Evolutionary conservation across 1,140 invertebrate genomes (phyloP).

Genomic region (Papilio polytes): DNA sequence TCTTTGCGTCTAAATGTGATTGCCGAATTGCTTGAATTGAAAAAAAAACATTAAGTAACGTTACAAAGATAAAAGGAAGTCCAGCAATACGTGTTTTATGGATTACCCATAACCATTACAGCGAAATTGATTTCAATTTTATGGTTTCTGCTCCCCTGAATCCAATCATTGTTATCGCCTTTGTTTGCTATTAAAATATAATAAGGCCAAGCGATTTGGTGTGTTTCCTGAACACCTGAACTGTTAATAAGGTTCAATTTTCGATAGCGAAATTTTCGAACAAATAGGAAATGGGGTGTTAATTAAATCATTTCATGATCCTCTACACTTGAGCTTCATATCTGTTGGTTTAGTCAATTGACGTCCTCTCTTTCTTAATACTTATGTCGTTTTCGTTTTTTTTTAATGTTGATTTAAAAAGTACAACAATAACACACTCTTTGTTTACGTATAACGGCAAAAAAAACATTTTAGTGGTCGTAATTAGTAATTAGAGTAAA

Average conservation of each 20-base stretch:
- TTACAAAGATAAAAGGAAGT: constrained; percentile 71
- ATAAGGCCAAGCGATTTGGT: constrained; percentile 70
- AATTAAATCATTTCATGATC: constrained; percentile 30
- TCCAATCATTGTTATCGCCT: constrained; percentile 82
- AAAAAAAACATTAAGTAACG: constrained; percentile 50
- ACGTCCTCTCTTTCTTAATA: not conserved
- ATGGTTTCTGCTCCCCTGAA: constrained; percentile 80
- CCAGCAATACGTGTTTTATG: constrained; percentile 76
- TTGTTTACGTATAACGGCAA: not conserved
- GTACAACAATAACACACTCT: not conserved
- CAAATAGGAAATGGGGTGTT: constrained; percentile 15
- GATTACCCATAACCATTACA: constrained; percentile 78
- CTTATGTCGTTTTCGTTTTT: not conserved
- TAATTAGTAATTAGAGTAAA: too few relatives aligned
- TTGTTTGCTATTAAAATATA: constrained; percentile 78
- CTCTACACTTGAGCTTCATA: constrained; percentile 16
- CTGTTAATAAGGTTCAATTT: constrained; percentile 34
- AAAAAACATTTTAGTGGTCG: too few relatives aligned
- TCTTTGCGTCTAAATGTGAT: not conserved
- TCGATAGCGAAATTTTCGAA: not conserved
- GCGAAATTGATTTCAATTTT: constrained; percentile 83
- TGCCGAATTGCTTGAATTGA: constrained; percentile 19
- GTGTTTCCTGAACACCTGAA: constrained; percentile 54
- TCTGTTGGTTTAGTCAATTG: constrained; percentile 16
- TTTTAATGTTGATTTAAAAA: not conserved